Percentiles rank a stretch among this genome's conserved stretches.
Evolutionary conservation across 1,140 invertebrate species (phyloP).

Genomic region (Trialeurodes vaporariorum): DNA sequence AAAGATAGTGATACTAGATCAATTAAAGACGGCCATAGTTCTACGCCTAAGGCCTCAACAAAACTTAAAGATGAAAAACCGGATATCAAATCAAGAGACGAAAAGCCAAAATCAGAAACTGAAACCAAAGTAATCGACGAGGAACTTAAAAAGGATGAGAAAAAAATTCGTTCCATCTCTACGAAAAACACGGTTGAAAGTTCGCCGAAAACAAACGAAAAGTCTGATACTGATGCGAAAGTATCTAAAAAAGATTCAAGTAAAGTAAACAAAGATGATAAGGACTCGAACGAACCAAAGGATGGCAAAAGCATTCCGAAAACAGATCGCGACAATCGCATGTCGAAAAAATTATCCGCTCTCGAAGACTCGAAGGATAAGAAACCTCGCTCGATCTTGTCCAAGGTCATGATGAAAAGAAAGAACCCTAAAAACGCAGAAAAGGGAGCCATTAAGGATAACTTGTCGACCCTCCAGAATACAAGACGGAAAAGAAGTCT

Average conservation of each 20-base stretch:
- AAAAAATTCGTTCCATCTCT: slow-evolving; percentile 1
- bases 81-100: slow-evolving; percentile 12
- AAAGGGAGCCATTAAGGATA: neutral
- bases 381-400: neutral
- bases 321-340: neutral
- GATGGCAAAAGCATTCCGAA: neutral
- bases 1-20: neutral
- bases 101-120: slow-evolving; percentile 8
- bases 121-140: slow-evolving; percentile 6
- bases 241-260: slow-evolving; percentile 4
- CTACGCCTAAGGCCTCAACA: neutral
- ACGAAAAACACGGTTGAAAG: slow-evolving; percentile 8
- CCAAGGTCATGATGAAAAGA: neutral
- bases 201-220: neutral
- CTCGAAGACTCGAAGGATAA: neutral
- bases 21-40: neutral
- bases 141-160: neutral
- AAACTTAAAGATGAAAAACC: slow-evolving; percentile 9
- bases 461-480: neutral
- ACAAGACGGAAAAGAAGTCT: slow-evolving; percentile 22
- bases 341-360: neutral
- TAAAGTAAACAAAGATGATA: slow-evolving; percentile 7
- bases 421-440: neutral
- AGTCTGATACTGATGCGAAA: slow-evolving; percentile 6
- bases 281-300: slow-evolving; percentile 2